Evolutionary conservation across 2,797 vertebrate genomes (phyloP).

Genomic region (Scolopax rusticola): DNA sequence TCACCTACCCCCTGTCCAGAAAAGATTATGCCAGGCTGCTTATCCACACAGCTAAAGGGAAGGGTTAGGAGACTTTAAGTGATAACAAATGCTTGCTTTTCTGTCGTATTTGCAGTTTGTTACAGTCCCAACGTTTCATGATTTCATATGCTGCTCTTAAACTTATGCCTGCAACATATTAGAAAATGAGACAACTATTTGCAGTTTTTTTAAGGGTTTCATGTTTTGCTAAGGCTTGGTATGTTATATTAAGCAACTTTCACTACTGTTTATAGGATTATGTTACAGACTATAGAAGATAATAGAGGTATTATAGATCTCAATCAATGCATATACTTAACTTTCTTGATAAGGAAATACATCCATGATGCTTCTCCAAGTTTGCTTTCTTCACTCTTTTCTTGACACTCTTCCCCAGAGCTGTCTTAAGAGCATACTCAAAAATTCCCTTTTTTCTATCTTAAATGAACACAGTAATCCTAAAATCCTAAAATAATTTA

Average conservation of each 20-base stretch:
- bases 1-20: neutral
- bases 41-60: neutral
- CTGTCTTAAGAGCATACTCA: neutral
- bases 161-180: fast-evolving
- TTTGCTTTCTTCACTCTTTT: neutral
- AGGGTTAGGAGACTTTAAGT: neutral
- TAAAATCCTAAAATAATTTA: neutral
- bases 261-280: neutral
- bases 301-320: neutral
- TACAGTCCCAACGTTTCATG: neutral
- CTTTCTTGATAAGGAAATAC: neutral
- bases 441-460: neutral
- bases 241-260: neutral
- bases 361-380: neutral
- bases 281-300: neutral
- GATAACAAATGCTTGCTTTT: neutral
- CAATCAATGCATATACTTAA: neutral
- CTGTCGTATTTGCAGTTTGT: neutral
- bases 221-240: neutral
- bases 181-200: neutral
- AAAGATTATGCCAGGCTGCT: neutral
- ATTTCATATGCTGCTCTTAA: neutral
- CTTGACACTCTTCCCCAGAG: neutral
- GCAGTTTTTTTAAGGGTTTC: neutral
- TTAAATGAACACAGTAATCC: neutral